Conservation (phyloP, 2,797 vertebrate species). For the Hipposideros larvatus region DNA sequence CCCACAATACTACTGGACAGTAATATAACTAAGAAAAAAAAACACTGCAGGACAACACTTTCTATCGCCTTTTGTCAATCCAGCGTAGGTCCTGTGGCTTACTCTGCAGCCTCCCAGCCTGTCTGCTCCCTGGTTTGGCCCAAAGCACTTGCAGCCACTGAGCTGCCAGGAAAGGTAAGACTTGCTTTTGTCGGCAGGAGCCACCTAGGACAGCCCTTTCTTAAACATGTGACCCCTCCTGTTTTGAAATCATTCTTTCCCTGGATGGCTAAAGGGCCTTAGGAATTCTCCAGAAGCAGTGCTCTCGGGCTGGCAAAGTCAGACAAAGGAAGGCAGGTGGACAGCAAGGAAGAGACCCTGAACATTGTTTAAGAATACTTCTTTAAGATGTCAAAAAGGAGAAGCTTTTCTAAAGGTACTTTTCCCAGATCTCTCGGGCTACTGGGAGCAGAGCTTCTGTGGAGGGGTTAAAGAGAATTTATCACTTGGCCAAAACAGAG, state of each 20-base stretch:
- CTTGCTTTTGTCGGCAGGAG: background rate
- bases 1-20: background rate
- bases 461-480: slow-evolving; percentile 9
- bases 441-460: background rate
- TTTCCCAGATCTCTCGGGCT: background rate
- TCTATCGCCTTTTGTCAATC: background rate
- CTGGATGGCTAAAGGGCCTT: background rate
- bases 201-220: background rate
- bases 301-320: background rate
- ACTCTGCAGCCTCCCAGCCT: background rate
- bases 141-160: background rate
- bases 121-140: background rate
- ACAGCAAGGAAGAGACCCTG: background rate
- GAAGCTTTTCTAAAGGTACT: slow-evolving; percentile 33
- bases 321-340: background rate
- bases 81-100: background rate
- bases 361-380: background rate
- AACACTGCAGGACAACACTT: background rate
- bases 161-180: background rate
- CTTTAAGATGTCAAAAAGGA: background rate
- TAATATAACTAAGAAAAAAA: background rate
- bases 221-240: background rate
- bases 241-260: background rate
- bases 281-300: slow-evolving; percentile 6
- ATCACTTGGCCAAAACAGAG: slow-evolving; percentile 52